Evolutionary conservation across 2,797 vertebrate genomes (phyloP), one percentile per base, ranked within the genome.

Genomic region (Falco rusticolus): DNA sequence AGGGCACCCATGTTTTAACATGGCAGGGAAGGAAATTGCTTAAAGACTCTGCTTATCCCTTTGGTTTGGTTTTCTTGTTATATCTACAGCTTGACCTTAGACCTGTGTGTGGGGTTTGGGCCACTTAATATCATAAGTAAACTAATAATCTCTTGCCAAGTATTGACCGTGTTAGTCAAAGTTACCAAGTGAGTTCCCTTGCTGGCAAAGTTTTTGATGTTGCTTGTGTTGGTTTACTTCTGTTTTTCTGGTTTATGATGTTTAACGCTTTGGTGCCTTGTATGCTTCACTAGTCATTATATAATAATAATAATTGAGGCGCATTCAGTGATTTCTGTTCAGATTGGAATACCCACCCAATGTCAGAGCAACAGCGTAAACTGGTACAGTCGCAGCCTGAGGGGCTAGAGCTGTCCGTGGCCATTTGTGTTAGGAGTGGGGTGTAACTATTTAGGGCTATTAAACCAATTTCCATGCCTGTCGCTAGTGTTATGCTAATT

Each of bases 381-480:
- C 97, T 97, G 97, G 97, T 95, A 97, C 98, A 97, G 93, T 84
- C 87, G 60, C 96, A 94, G 98, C 98, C 98, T 81, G 77, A 88
- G 98, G 98, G 98, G 96, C 89, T 96, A 17, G 95, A 98, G 98
- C 98, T 98, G 98, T 98, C 98, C 84, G 34, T 95, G 97, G 97
- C 82, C 97, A 98, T 98, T 98, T 98, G 98, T 97, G 97, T 98
- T 97, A 98, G 90, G 89, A 94, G 92, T 87, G 94, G 97, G 96
- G 97, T 97, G 96, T 95, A 96, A 97, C 96, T 96, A 95, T 97
- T 98, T 96, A 96, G 95, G 98, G 94, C 98, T 98, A 98, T 99
- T 99, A 99, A 98, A 98, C 96, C 98, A 97, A 98, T 99, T 99
- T 98, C 97, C 98, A 97, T 95, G 96, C 97, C 98, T 98, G 98